Base-by-base conservation (phyloP, 1,140 invertebrate species). In the Caerostris extrusa region DNA sequence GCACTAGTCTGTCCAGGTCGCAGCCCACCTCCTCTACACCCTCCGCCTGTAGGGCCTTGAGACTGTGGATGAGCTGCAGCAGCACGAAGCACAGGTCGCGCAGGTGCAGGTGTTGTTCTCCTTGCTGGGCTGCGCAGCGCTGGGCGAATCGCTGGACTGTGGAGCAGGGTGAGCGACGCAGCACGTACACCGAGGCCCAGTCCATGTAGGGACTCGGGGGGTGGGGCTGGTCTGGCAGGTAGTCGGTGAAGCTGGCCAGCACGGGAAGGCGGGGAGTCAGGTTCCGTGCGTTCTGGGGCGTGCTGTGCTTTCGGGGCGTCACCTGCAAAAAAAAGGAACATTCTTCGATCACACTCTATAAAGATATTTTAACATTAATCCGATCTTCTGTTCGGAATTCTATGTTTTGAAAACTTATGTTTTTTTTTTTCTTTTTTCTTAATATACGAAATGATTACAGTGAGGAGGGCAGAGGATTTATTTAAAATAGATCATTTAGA, bases 1-100 rank as follows among this genome's bases (percentile, higher is more conserved):
- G 96, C 86, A 97, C 96, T 3, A 97, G 96, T 0, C 94, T 98
- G 97, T 81, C 97, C 97, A 60, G 97, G 95, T 93, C 97, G 97
- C 55, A 97, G 96, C 0, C 97, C 14, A 98, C 96, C 95, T 98
- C 97, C 95, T 98, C 98, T 34, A 98, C 97, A 3, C 98, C 98
- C 91, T 98, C 97, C 3, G 98, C 98, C 95, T 98, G 98, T n/a
- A 98, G 96, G 95, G 97, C 97, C 95, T 98, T 98, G 71, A 98
- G 96, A 0, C 97, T 97, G 94, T 98, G 98, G 3, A 98, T 97
- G 69, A 98, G 96, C 95, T 98, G 98, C 67, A 86, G 60, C 3
- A 91, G 85, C 5, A 94, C 81, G 71, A 94, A 94, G 53, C 89
- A 91, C 10, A 96, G 0, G 97, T 97, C 95, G 97, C 97, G 69